These are phyloP conservation scores for Engystomops pustulosus DNA, from an alignment of 2,113 vertebrate genomes.

Conservation along the genomic window DNA sequence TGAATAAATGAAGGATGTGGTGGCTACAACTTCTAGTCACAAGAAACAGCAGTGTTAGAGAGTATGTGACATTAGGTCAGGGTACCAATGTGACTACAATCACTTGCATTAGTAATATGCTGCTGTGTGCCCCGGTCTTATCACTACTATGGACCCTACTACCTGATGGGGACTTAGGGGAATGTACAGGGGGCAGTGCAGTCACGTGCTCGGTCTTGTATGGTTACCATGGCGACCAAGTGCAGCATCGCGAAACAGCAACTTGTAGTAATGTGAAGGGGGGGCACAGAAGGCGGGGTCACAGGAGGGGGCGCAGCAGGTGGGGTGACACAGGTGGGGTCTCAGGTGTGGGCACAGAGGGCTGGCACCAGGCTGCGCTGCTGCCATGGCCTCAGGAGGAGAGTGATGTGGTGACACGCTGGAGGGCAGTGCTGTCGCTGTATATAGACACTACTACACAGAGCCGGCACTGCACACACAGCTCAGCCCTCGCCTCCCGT, in stretches of 20 bases:
- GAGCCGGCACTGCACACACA: too few species aligned
- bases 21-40: too few species aligned
- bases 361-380: neutral
- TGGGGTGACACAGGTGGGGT: constrained; percentile 35
- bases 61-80: too few species aligned
- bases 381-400: neutral
- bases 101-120: too few species aligned
- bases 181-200: neutral
- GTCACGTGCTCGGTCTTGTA: constrained; percentile 6
- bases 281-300: constrained; percentile 18
- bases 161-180: too few species aligned
- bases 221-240: constrained; percentile 53
- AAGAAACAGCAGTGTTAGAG: too few species aligned
- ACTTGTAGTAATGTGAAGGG: neutral
- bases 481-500: neutral
- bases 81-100: too few species aligned
- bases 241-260: constrained; percentile 18
- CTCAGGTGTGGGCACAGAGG: neutral
- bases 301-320: constrained; percentile 37
- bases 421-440: neutral
- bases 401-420: neutral
- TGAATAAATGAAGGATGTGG: too few species aligned
- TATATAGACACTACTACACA: too few species aligned
- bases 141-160: too few species aligned
- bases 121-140: too few species aligned